phyloP scores from a whole-genome alignment of 1,140 invertebrate species.

The Pseudobourletiella spinata region DNA sequence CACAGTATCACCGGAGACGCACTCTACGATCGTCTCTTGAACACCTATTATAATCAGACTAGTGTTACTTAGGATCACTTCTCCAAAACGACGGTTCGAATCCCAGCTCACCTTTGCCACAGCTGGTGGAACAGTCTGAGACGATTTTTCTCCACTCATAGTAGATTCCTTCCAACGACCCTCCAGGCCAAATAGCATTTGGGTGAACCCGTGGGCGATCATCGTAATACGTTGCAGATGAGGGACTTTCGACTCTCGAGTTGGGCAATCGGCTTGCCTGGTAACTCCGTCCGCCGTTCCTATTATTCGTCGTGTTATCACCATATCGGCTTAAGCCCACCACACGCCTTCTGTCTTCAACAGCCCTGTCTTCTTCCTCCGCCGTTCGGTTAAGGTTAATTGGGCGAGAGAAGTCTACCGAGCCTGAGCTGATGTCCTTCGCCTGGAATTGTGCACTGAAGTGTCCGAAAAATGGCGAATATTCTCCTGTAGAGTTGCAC shows the following conservation, averaged over 20 bases:
- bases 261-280: too few species aligned
- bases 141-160: conserved; percentile 34
- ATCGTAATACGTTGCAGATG: too few species aligned
- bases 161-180: conserved; percentile 29
- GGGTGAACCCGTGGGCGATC: too few species aligned
- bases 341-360: too few species aligned
- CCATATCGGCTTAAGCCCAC: too few species aligned
- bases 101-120: conserved; percentile 32
- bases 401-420: neutral
- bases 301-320: too few species aligned
- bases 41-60: conserved; percentile 14
- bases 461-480: neutral
- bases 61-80: neutral
- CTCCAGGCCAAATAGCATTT: neutral
- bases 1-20: conserved; percentile 27
- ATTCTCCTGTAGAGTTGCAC: too few species aligned
- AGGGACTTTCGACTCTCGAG: too few species aligned
- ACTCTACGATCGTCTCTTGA: conserved; percentile 32
- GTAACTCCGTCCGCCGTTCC: too few species aligned
- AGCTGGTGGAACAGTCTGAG: conserved; percentile 30
- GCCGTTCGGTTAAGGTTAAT: neutral
- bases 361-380: too few species aligned
- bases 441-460: neutral
- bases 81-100: neutral
- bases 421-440: neutral